phyloP scores from a whole-genome alignment of 2,888 invertebrate species.

The Sphecodes monilicornis region DNA sequence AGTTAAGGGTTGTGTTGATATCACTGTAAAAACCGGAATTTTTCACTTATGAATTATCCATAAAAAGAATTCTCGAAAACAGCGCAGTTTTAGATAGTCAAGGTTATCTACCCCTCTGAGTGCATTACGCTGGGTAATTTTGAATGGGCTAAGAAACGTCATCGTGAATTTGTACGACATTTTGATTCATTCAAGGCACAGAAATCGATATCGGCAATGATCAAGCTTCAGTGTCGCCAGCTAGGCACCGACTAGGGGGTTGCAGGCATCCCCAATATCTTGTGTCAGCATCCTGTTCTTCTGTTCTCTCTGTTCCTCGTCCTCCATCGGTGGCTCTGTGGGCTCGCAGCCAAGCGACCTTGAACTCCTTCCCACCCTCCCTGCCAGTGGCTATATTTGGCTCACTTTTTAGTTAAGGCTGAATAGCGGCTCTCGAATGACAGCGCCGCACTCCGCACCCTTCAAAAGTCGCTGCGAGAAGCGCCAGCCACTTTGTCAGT shows the following conservation, averaged over 20 bases:
- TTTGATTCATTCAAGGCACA: slow-evolving; percentile 5
- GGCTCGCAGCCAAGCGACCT: slow-evolving; percentile 75
- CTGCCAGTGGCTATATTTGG: slow-evolving; percentile 69
- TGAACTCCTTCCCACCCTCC: slow-evolving; percentile 70
- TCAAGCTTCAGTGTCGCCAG: slow-evolving; percentile 39
- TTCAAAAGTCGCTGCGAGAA: slow-evolving; percentile 43
- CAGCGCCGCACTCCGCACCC: slow-evolving; percentile 44
- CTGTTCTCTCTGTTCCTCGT: slow-evolving; percentile 31
- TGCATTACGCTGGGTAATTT: not conserved
- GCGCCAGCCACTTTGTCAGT: slow-evolving; percentile 23
- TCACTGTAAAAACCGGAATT: too few relatives aligned
- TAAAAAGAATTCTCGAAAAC: not conserved
- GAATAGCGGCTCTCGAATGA: slow-evolving; percentile 70
- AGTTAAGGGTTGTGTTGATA: too few relatives aligned
- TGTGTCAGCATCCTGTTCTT: slow-evolving; percentile 72
- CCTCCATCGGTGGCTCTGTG: slow-evolving; percentile 49
- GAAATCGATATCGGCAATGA: slow-evolving; percentile 51
- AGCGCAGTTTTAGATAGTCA: too few relatives aligned
- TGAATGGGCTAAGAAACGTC: not conserved
- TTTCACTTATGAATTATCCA: not conserved
- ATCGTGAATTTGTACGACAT: not conserved
- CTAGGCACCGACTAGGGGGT: slow-evolving; percentile 53
- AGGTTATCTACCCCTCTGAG: not conserved
- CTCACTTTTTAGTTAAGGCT: slow-evolving; percentile 67
- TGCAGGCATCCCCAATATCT: slow-evolving; percentile 69